Conservation (phyloP, 2,797 vertebrate species). For the Gephyroberyx darwinii region DNA sequence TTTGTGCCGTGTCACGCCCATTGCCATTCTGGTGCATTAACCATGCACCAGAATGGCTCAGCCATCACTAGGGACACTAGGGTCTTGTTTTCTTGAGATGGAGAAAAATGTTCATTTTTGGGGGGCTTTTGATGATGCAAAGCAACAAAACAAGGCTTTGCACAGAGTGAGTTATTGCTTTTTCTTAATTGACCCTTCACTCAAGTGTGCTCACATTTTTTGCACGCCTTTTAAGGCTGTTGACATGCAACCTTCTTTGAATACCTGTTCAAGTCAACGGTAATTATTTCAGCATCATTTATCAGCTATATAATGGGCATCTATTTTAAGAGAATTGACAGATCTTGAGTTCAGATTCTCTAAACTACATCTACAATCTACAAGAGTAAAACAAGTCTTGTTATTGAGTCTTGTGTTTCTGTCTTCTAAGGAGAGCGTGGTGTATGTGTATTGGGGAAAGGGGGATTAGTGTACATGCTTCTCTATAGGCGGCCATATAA, state of each 20-base stretch:
- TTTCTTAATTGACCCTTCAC: constrained; percentile 24
- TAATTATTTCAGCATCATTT: neutral
- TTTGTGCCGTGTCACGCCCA: too few relatives aligned
- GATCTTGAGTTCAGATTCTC: neutral
- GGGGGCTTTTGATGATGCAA: constrained; percentile 41
- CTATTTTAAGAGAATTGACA: constrained; percentile 12
- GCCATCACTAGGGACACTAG: too few relatives aligned
- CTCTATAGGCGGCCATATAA: constrained; percentile 43
- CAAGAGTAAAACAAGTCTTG: too few relatives aligned
- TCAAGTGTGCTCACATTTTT: neutral
- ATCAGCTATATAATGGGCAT: constrained; percentile 15
- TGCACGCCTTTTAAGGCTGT: too few relatives aligned
- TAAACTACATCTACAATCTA: too few relatives aligned
- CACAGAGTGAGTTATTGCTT: constrained; percentile 23
- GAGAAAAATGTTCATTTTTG: constrained; percentile 61
- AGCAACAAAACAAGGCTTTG: constrained; percentile 45
- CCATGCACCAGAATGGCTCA: too few relatives aligned
- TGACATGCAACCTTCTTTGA: too few relatives aligned
- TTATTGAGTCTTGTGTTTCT: constrained; percentile 4
- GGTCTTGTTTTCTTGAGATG: constrained; percentile 33
- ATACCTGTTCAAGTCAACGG: too few relatives aligned
- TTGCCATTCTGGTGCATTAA: too few relatives aligned
- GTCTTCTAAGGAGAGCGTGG: constrained; percentile 11
- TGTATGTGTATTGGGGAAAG: constrained; percentile 1
- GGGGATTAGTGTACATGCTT: constrained; percentile 18